Evolutionary conservation across 2,888 invertebrate species (phyloP).

Genomic region (Caprella mutica): DNA sequence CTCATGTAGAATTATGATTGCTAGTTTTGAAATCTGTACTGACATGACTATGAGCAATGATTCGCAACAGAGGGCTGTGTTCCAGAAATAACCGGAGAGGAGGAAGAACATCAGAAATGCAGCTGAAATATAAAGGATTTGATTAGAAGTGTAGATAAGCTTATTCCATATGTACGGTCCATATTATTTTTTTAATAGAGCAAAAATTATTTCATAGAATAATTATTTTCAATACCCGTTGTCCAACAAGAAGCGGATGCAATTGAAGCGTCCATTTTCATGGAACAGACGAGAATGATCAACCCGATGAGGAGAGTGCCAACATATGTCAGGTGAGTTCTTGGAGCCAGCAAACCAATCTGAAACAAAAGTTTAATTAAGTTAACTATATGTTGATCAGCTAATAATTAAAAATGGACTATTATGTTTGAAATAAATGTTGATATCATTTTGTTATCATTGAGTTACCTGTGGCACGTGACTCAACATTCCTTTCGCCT

Average conservation of each 20-base stretch:
- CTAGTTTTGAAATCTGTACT: constrained; percentile 11
- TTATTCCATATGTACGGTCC: neutral
- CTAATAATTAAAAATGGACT: too few relatives aligned
- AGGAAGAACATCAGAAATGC: constrained; percentile 27
- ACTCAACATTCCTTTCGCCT: constrained; percentile 2
- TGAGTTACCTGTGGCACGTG: constrained; percentile 5
- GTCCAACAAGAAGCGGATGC: neutral
- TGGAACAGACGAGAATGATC: neutral
- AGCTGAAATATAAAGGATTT: constrained; percentile 6
- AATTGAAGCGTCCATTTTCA: neutral
- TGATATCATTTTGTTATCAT: too few relatives aligned
- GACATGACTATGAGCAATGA: constrained; percentile 29
- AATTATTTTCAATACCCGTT: neutral
- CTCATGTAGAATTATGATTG: neutral
- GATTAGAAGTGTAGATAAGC: neutral
- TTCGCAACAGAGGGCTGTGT: constrained; percentile 29
- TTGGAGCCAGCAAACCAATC: neutral
- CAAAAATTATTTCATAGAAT: neutral
- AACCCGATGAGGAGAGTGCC: neutral
- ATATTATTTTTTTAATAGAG: neutral
- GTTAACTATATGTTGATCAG: too few relatives aligned
- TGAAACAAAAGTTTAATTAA: too few relatives aligned
- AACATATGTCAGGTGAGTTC: constrained; percentile 4
- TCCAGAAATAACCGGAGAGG: constrained; percentile 26
- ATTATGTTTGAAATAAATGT: too few relatives aligned